Conservation (phyloP, 2,113 vertebrate species). For the Perca flavescens region DNA sequence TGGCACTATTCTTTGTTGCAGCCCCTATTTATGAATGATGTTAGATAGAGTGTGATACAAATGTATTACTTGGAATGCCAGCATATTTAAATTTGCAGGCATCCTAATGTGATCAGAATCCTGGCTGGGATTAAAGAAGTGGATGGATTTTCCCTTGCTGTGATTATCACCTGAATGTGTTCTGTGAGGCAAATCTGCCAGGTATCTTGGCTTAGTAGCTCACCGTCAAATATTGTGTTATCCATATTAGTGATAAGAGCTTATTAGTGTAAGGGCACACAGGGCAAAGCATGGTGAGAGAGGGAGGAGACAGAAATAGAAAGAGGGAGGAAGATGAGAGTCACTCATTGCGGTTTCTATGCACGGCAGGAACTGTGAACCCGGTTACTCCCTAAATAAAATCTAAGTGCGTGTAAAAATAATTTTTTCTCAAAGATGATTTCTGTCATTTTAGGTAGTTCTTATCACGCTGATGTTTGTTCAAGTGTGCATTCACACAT, state of each 20-base stretch:
- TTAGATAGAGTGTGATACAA: constrained; percentile 1
- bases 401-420: too few relatives aligned
- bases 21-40: neutral
- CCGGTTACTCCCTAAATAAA: too few relatives aligned
- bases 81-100: constrained; percentile 8
- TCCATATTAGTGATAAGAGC: constrained; percentile 50
- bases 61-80: constrained; percentile 8
- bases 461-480: too few relatives aligned
- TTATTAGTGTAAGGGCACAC: constrained; percentile 47
- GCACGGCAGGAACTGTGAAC: too few relatives aligned
- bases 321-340: neutral
- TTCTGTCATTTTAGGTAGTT: too few relatives aligned
- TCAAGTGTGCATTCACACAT: too few relatives aligned
- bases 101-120: constrained; percentile 1
- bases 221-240: constrained; percentile 29
- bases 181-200: constrained; percentile 49
- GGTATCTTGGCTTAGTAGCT: constrained; percentile 41
- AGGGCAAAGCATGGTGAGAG: constrained; percentile 31
- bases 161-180: constrained; percentile 43
- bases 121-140: constrained; percentile 21
- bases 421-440: too few relatives aligned
- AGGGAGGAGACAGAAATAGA: constrained; percentile 3
- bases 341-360: neutral
- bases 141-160: constrained; percentile 3
- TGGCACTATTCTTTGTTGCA: neutral